phyloP scores from a whole-genome alignment of 2,888 invertebrate species.

The Aricia artaxerxes region DNA sequence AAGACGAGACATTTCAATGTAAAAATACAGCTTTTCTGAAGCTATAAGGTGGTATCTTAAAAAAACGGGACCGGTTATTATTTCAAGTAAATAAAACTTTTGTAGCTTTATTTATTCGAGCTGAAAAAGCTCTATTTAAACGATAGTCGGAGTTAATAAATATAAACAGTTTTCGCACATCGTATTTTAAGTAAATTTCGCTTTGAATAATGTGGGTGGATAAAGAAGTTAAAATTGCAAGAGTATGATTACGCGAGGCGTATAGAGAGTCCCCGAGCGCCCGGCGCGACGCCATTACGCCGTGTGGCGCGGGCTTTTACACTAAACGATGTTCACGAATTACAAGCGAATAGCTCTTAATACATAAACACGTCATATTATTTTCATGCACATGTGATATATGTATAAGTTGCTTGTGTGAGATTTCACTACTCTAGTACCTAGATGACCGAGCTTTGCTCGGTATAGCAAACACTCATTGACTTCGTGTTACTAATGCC shows the following conservation, averaged over 20 bases:
- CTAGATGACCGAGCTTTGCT: too few species aligned
- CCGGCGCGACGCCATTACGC: conserved; percentile 43
- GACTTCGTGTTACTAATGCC: too few species aligned
- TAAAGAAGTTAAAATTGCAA: conserved; percentile 49
- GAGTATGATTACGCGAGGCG: conserved; percentile 45
- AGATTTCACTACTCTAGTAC: too few species aligned
- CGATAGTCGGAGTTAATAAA: neutral
- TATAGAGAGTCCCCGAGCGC: conserved; percentile 43
- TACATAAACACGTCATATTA: conserved; percentile 37
- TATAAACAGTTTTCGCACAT: conserved; percentile 29
- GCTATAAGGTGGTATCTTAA: neutral
- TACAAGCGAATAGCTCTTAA: conserved; percentile 42
- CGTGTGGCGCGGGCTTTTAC: conserved; percentile 44
- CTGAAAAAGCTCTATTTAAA: neutral
- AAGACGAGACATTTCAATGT: neutral
- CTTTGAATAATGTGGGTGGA: conserved; percentile 47
- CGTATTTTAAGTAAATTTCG: conserved; percentile 42
- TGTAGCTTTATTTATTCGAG: too few species aligned
- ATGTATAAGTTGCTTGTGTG: neutral
- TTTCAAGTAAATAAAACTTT: neutral
- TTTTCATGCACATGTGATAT: conserved; percentile 24
- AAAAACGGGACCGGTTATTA: neutral
- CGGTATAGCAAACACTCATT: too few species aligned
- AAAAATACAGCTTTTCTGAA: neutral
- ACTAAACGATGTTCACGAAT: conserved; percentile 44